A percentile compares a stretch with the other conserved stretches of the same genome.
Conservation (phyloP, 2,113 vertebrate genomes). For the Guaruba guarouba region DNA sequence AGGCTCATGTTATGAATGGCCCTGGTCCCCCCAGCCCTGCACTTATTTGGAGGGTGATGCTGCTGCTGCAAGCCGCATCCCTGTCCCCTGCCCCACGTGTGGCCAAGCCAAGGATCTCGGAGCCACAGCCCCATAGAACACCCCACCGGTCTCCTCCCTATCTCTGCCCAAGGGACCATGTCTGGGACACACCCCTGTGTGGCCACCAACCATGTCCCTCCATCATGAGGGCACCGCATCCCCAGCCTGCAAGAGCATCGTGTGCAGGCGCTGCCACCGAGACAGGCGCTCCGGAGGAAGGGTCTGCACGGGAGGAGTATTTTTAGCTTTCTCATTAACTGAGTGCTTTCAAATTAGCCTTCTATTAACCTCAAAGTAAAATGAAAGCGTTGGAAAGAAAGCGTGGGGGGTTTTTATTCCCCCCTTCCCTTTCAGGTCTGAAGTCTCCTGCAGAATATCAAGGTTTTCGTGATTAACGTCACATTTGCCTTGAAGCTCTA, state of each 20-base stretch:
- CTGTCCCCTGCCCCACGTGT: neutral
- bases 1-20: accelerated
- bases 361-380: slow-evolving; percentile 82
- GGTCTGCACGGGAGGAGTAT: slow-evolving; percentile 64
- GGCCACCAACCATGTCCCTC: neutral
- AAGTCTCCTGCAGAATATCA: slow-evolving; percentile 69
- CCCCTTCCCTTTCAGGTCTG: slow-evolving; percentile 51
- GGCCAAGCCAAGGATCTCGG: accelerated
- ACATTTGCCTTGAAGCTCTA: slow-evolving; percentile 58
- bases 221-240: accelerated
- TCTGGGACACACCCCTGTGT: neutral
- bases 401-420: neutral
- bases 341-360: slow-evolving; percentile 83
- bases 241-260: neutral
- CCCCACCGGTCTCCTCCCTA: accelerated
- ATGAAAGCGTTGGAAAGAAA: slow-evolving; percentile 65
- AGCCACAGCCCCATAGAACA: neutral
- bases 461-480: slow-evolving; percentile 69
- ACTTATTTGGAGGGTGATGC: neutral
- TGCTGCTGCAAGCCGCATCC: neutral
- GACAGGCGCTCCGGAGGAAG: neutral
- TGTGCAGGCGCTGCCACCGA: neutral
- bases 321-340: slow-evolving; percentile 85
- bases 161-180: accelerated
- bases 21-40: neutral